Base-by-base conservation (phyloP, 2,888 invertebrate genomes). In the Agrotis clavis region DNA sequence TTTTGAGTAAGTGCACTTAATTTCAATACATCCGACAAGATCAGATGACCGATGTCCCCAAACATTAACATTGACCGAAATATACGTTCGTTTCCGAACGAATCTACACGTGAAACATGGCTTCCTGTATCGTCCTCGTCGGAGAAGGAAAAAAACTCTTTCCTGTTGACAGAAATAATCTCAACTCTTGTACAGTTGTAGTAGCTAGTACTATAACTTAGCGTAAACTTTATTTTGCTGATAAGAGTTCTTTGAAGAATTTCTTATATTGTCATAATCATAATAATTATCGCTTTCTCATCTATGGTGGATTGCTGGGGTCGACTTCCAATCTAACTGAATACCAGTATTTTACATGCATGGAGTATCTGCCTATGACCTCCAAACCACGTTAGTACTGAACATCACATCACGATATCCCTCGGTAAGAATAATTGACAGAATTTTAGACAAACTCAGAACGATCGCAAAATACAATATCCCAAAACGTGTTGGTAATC, bases 1-100 rank as follows among this genome's bases (percentile, higher is more conserved):
- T 21, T 21, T 53, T 53, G 21, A 53, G 21, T 30, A 30, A 56
- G 18, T n/a, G 72, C 79, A 64, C 51, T 76, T 51, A 65, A 65
- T 61, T 72, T 53, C 0, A 60, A 61, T 45, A 2, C 41, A 79
- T 60, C 53, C 59, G 71, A 54, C 59, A 63, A 18, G 14, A 41
- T 41, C 16, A 60, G 30, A 51, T 79, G 41, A 62, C 54, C 41
- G 47, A 72, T 64, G 63, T 21, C 48, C 48, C 21, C n/a, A 56
- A 64, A 61, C 51, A 18, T 67, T 60, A 74, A 67, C 67, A 61
- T 67, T 79, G 75, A 80, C 67, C 75, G 41, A 51, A 77, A 77
- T 74, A 74, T 74, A 79, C 63, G 67, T 54, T 51, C 13, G 14
- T 48, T 64, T 79, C 63, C 21, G 41, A 74, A 61, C 25, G n/a